phyloP scores from a whole-genome alignment of 2,113 vertebrate genomes.

The human region GRCh38 chr1:162767501-162768000 shows the following conservation, averaged over 20 bases:
- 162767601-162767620: background rate
- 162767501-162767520: background rate
- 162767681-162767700: background rate
- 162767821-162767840: background rate
- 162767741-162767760: background rate
- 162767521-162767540: background rate
- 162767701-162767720: background rate
- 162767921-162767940: background rate
- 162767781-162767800: background rate
- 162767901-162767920: background rate
- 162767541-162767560: background rate
- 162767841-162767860: background rate
- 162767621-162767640: background rate
- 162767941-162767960: background rate
- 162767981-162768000: background rate
- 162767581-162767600: background rate
- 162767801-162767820: background rate
- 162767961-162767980: background rate
- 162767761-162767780: background rate
- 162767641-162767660: background rate
- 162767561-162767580: background rate
- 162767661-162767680: background rate
- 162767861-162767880: background rate
- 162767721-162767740: background rate
- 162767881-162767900: background rate